phyloP scores from a whole-genome alignment of 2,113 vertebrate genomes.

The Laticauda laticaudata region DNA sequence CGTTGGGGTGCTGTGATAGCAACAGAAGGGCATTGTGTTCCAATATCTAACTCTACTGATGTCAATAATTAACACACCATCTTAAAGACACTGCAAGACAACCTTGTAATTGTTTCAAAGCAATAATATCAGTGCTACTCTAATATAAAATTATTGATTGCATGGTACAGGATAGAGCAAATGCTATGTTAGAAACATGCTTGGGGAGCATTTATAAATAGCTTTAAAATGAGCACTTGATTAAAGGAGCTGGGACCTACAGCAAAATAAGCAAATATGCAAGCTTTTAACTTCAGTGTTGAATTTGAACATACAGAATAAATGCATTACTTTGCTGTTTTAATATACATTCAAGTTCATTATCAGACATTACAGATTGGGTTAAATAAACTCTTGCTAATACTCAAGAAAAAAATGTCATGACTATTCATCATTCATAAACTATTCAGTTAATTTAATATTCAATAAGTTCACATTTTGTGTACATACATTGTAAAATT shows the following conservation, averaged over 20 bases:
- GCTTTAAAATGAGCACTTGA: constrained; percentile 9
- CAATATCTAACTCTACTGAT: constrained; percentile 12
- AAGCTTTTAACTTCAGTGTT: background rate
- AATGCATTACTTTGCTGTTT: background rate
- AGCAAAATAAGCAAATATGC: background rate
- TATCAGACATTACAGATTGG: background rate
- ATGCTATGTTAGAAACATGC: background rate
- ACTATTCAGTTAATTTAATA: background rate
- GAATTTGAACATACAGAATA: background rate
- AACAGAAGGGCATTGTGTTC: constrained; percentile 20
- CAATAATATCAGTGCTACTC: background rate
- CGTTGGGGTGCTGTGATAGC: constrained; percentile 17
- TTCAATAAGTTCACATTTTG: background rate
- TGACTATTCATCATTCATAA: background rate
- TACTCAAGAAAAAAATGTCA: background rate
- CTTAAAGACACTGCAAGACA: constrained; percentile 8
- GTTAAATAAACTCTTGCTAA: background rate
- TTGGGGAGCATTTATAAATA: constrained; percentile 6
- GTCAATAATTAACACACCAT: constrained; percentile 26
- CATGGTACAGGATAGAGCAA: background rate
- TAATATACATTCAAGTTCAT: background rate
- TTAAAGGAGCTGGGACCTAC: background rate
- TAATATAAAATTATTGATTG: constrained; percentile 21
- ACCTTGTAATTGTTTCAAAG: constrained; percentile 22
- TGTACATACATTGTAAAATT: background rate